phyloP scores from a whole-genome alignment of 2,888 invertebrate species.

The Schizotus pectinicornis region DNA sequence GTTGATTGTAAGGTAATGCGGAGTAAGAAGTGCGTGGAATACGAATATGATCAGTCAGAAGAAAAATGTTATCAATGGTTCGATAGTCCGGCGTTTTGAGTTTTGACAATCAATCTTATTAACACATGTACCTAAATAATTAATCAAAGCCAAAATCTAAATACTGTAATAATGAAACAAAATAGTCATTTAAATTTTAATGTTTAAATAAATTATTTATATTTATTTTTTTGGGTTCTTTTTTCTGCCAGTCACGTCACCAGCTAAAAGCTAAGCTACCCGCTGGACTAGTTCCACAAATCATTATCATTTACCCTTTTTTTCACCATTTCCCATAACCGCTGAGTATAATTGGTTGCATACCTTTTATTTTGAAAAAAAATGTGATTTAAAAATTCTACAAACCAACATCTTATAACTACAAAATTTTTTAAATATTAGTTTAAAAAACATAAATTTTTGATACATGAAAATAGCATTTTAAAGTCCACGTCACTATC shows the following conservation, averaged over 20 bases:
- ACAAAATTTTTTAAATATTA: no score
- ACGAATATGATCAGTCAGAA: constrained; percentile 61
- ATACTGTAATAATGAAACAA: no score
- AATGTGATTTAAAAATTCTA: background rate
- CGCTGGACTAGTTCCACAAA: no score
- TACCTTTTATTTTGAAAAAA: background rate
- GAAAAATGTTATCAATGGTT: constrained; percentile 68
- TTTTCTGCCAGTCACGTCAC: no score
- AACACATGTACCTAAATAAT: no score
- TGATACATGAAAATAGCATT: background rate
- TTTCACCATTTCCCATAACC: background rate
- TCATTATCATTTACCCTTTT: no score
- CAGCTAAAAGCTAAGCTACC: no score
- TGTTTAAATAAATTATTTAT: no score
- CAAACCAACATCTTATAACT: background rate
- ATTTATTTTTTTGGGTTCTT: no score
- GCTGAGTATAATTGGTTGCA: background rate
- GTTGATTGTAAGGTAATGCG: constrained; percentile 57
- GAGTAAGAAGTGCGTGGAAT: constrained; percentile 61
- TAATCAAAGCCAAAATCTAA: no score
- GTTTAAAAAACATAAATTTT: background rate
- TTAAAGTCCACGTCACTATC: background rate
- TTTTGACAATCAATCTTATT: no score
- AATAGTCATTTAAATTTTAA: constrained; percentile 17
- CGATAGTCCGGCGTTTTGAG: constrained; percentile 64